Percentiles rank a stretch among this genome's conserved stretches.
Evolutionary conservation across 2,797 vertebrate species (phyloP).

Genomic region (Arctocebus calabarensis): DNA sequence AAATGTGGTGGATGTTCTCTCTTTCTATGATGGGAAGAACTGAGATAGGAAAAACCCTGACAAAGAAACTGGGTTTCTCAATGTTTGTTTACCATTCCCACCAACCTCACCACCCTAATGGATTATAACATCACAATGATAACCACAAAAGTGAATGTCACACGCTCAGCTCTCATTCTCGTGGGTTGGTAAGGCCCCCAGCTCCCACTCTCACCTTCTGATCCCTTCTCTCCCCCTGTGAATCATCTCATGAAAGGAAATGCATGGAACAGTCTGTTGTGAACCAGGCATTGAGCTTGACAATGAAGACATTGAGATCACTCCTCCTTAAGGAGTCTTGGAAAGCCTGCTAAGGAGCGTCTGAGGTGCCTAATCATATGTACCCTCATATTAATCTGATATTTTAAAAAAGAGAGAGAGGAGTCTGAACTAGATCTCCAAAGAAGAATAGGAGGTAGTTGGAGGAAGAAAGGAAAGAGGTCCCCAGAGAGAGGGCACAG

Average conservation of each 20-base stretch:
- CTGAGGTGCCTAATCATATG: neutral
- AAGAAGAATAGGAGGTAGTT: neutral
- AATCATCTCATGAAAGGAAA: neutral
- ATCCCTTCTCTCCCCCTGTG: neutral
- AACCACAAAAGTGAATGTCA: neutral
- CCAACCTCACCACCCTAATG: neutral
- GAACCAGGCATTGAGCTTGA: neutral
- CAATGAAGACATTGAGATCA: neutral
- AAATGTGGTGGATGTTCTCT: neutral
- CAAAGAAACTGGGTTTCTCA: neutral
- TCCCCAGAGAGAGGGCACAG: neutral
- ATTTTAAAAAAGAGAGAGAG: no score
- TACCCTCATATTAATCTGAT: no score
- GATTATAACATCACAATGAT: neutral
- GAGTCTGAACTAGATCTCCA: neutral
- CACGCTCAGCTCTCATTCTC: neutral
- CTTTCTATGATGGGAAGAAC: neutral
- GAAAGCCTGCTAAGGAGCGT: neutral
- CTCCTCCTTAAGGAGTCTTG: no score
- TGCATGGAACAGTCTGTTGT: rapidly evolving
- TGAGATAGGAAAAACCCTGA: neutral
- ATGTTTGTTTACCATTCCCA: neutral
- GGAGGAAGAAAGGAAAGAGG: neutral
- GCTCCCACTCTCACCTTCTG: neutral
- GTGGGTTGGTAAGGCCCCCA: neutral